These are phyloP conservation scores for Macquaria ambigua DNA, from an alignment of 2,113 vertebrate genomes.

Conservation along the genomic window DNA sequence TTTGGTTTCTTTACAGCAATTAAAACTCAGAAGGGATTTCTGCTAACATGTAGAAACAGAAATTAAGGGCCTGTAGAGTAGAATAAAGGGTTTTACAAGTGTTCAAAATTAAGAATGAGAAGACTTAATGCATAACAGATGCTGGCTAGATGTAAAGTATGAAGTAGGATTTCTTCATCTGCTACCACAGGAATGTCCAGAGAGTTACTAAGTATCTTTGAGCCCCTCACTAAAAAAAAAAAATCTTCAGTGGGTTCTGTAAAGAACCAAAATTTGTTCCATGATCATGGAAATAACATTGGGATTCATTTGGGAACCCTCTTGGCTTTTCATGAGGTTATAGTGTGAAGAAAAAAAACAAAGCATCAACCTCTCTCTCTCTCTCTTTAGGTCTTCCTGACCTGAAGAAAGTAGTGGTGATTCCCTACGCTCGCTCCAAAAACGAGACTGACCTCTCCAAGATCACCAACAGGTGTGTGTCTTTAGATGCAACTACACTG, in stretches of 20 bases:
- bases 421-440: conserved; percentile 89
- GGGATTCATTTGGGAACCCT: not conserved
- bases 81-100: not conserved
- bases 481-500: not conserved
- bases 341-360: not conserved
- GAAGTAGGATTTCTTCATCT: not conserved
- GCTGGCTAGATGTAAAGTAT: not conserved
- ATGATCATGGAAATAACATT: not conserved
- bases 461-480: conserved; percentile 88
- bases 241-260: not conserved
- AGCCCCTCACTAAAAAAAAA: not conserved
- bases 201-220: not conserved
- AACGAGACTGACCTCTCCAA: conserved; percentile 91
- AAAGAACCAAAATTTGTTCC: not conserved
- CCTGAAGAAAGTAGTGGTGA: conserved; percentile 91
- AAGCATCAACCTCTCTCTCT: not conserved
- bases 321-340: not conserved
- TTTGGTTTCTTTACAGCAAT: not conserved
- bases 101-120: not conserved
- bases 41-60: not conserved
- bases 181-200: not conserved
- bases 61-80: not conserved
- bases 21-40: not conserved
- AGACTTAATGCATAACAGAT: not conserved
- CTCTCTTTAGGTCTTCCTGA: conserved; percentile 90